phyloP scores from a whole-genome alignment of 2,113 vertebrate genomes.

The Chaenogobius annularis region DNA sequence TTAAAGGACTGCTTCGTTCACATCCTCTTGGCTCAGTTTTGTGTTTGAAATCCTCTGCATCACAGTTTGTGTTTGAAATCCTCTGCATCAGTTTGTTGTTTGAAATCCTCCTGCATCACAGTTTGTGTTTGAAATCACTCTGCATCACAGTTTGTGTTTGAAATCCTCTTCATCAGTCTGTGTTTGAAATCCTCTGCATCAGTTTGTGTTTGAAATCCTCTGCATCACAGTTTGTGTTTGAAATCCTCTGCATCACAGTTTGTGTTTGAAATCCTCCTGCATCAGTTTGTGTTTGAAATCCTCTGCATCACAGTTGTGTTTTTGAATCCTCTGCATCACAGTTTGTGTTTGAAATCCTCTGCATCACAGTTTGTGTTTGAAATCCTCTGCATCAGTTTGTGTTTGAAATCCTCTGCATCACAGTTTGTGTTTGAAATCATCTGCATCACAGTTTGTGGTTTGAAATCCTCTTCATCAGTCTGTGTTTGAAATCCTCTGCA shows the following conservation, averaged over 20 bases:
- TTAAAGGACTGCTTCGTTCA: too few relatives aligned
- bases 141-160: background rate
- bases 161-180: background rate
- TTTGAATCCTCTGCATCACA: background rate
- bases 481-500: too few relatives aligned
- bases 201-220: background rate
- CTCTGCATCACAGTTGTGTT: background rate
- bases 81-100: background rate
- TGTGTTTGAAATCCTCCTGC: too few relatives aligned
- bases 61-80: background rate
- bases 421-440: background rate
- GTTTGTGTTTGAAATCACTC: background rate
- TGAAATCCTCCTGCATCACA: background rate
- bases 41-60: background rate
- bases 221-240: background rate
- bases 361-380: too few relatives aligned
- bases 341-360: background rate
- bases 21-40: too few relatives aligned
- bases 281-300: background rate
- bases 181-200: too few relatives aligned
- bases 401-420: background rate
- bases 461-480: background rate
- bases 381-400: too few relatives aligned
- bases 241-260: background rate
- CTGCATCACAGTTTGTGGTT: background rate